A percentile compares a stretch with the other conserved stretches of the same genome.
phyloP scores from a whole-genome alignment of 2,797 vertebrate genomes.

The Chanos chanos region DNA sequence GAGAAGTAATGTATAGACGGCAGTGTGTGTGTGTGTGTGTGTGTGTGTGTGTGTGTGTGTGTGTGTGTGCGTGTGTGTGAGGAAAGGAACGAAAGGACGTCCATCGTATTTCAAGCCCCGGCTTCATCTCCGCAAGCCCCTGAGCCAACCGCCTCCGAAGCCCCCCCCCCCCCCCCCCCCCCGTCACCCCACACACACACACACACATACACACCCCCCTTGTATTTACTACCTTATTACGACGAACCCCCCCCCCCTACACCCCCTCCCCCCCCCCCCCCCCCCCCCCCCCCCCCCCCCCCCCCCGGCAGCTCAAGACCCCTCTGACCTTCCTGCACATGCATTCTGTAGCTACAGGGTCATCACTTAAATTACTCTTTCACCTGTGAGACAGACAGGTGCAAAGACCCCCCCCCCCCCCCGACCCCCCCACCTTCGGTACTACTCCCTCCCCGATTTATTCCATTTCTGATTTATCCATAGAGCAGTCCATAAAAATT shows the following conservation, averaged over 20 bases:
- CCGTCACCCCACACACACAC: background rate
- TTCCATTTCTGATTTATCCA: conserved; percentile 21
- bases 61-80: too few relatives aligned
- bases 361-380: conserved; percentile 24
- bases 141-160: too few relatives aligned
- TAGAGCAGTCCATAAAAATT: conserved; percentile 26
- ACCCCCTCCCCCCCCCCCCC: too few relatives aligned
- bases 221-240: too few relatives aligned
- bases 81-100: too few relatives aligned
- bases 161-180: too few relatives aligned
- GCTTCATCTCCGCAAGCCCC: too few relatives aligned
- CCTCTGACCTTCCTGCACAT: conserved; percentile 33
- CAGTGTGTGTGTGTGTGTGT: too few relatives aligned
- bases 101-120: too few relatives aligned
- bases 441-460: conserved; percentile 9
- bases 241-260: background rate
- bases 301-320: background rate
- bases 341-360: background rate
- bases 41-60: too few relatives aligned
- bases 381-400: background rate
- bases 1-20: conserved; percentile 14
- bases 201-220: conserved; percentile 5
- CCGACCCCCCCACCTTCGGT: too few relatives aligned
- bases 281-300: background rate
- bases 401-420: too few relatives aligned